Base-by-base conservation (phyloP, 2,113 vertebrate genomes). In the Tichodroma muraria region DNA sequence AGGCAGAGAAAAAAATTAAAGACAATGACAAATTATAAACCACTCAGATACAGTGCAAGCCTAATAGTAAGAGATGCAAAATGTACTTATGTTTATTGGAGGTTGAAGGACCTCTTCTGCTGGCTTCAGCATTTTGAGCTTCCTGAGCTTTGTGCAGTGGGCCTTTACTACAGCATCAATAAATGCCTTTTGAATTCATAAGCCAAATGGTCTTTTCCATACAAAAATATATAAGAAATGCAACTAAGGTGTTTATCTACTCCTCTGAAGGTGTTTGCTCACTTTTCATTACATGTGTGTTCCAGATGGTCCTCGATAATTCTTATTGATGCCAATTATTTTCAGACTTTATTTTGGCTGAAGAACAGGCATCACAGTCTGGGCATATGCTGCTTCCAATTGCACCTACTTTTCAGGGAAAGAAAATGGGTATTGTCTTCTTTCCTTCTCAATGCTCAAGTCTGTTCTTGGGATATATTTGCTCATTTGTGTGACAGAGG, bases 301-400 rank as follows among this genome's bases (percentile, higher is more conserved):
- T 96, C 64, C 80, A 95, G 59, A 72, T 94, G 81, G 73, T 86
- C 72, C 71, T 85, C 81, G 69, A 80, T 90, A 95, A 87, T 68
- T 33, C 38, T 78, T 91, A 66, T 80, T 91, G 75, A 66, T 78
- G 63, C 15, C 68, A 77, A 78, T 70, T 91, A 90, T 82, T 96
- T 93, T 91, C 70, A 92, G 77, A 66, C 84, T 93, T 94, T 87
- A 85, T 94, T 94, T 90, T 89, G 77, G n/a, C 47, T 81, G 50
- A 85, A 66, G 77, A 85, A 52, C 35, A 89, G 70, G 80, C 85
- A 64, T 61, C 40, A 64, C 52, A 63, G 60, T 52, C 45, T 57
- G 59, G 70, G 35, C 53, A 70, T 47, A 81, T 75, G 88, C 40
- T 89, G 70, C 69, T 85, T 89, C 47, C 78, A 65, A 15, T 85